phyloP scores from a whole-genome alignment of 2,797 vertebrate species.

The Periparus ater region DNA sequence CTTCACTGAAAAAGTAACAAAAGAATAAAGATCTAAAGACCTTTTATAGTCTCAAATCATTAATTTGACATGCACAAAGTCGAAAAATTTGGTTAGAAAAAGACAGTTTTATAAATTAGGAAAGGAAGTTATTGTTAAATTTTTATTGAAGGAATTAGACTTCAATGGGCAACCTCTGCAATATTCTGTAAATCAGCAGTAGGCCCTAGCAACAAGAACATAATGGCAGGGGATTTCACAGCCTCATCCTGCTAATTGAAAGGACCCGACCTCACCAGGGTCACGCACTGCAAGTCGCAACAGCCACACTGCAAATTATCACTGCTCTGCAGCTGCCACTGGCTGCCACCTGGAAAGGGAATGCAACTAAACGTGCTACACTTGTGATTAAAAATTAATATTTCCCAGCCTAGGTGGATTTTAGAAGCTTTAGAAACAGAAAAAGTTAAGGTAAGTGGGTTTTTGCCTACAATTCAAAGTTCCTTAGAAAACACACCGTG shows the following conservation, averaged over 20 bases:
- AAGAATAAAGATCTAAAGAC: neutral
- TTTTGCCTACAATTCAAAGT: neutral
- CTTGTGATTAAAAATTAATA: neutral
- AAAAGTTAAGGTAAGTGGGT: neutral
- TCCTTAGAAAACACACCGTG: neutral
- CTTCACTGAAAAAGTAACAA: neutral
- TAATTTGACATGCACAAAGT: neutral
- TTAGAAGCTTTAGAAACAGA: neutral
- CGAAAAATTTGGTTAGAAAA: neutral
- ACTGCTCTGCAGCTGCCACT: neutral
- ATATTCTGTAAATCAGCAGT: neutral
- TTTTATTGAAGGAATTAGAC: conserved; percentile 24
- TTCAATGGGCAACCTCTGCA: neutral
- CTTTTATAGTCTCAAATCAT: neutral
- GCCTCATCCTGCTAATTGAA: conserved; percentile 14
- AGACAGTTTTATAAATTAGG: neutral
- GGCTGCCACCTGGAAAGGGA: neutral
- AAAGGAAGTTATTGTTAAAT: neutral
- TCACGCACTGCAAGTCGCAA: neutral
- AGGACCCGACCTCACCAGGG: neutral
- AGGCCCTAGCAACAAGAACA: neutral
- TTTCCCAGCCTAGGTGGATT: neutral
- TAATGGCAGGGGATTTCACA: neutral
- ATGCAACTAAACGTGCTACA: neutral
- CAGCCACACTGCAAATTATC: neutral